A percentile compares a stretch with the other conserved stretches of the same genome.
Evolutionary conservation across 2,888 invertebrate species (phyloP).

Genomic region (Drosophila mercatorum): DNA sequence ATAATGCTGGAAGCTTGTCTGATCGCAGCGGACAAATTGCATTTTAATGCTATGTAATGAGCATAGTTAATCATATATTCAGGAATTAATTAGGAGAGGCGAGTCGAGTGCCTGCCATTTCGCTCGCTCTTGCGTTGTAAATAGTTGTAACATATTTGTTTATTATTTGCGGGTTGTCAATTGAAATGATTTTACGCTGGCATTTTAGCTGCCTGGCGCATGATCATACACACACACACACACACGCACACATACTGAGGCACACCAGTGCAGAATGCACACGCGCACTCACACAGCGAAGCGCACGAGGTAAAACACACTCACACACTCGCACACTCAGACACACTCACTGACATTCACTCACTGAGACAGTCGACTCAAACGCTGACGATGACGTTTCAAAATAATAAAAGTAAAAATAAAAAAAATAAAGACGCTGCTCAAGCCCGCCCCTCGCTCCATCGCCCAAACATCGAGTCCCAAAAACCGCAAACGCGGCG

Average conservation of each 20-base stretch:
- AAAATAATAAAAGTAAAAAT: constrained; percentile 26
- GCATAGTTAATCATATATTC: constrained; percentile 9
- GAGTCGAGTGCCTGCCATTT: not conserved
- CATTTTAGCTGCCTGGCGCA: constrained; percentile 56
- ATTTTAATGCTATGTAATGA: constrained; percentile 10
- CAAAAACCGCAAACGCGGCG: constrained; percentile 1
- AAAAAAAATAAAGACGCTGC: constrained; percentile 46
- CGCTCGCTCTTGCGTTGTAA: not conserved
- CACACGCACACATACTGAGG: constrained; percentile 1
- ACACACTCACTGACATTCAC: constrained; percentile 17
- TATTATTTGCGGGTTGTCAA: constrained; percentile 63
- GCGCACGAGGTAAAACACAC: constrained; percentile 20
- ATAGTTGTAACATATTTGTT: constrained; percentile 41
- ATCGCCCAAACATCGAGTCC: not conserved
- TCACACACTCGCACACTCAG: constrained; percentile 17
- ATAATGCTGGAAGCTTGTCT: not conserved
- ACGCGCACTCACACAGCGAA: constrained; percentile 65
- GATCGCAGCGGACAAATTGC: not conserved
- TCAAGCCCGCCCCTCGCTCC: constrained; percentile 1
- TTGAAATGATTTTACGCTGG: constrained; percentile 60
- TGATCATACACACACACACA: constrained; percentile 59
- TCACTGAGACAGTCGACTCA: constrained; percentile 39
- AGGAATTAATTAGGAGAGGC: constrained; percentile 9
- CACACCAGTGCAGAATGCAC: constrained; percentile 55
- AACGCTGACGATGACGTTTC: constrained; percentile 73